These are phyloP conservation scores for Melanostoma mellinum DNA, from an alignment of 2,888 invertebrate genomes.

Conservation along the genomic window DNA sequence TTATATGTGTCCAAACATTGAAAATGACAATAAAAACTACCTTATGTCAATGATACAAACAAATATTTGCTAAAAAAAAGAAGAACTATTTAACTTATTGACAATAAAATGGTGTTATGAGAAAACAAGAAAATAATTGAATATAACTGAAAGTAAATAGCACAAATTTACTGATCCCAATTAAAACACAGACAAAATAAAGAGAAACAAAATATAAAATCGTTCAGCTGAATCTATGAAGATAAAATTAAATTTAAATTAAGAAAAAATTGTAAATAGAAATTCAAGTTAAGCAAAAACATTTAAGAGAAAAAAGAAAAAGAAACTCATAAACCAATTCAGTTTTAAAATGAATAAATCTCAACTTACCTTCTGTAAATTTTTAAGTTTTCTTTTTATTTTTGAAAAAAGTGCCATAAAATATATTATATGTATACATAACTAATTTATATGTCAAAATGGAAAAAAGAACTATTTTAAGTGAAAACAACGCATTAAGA, in stretches of 20 bases:
- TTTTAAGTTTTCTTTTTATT: constrained; percentile 45
- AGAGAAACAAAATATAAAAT: constrained; percentile 1
- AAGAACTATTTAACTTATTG: constrained; percentile 44
- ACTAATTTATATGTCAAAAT: constrained; percentile 66
- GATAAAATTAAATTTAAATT: constrained; percentile 3
- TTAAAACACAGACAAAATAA: not conserved
- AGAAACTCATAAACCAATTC: constrained; percentile 30
- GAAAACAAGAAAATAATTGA: constrained; percentile 9
- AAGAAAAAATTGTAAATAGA: constrained; percentile 24
- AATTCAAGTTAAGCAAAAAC: constrained; percentile 11
- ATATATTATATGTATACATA: constrained; percentile 59
- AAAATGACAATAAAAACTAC: constrained; percentile 47
- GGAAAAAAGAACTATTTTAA: constrained; percentile 41
- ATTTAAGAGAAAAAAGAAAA: not conserved
- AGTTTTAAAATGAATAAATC: constrained; percentile 67
- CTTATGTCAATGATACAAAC: not conserved
- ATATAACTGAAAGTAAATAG: not conserved
- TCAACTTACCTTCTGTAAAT: constrained; percentile 38
- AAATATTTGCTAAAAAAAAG: constrained; percentile 17
- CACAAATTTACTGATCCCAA: constrained; percentile 1
- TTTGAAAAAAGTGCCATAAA: constrained; percentile 70
- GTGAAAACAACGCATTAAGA: constrained; percentile 38
- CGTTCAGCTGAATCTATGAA: constrained; percentile 1
- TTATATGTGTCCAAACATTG: constrained; percentile 23
- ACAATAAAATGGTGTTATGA: constrained; percentile 57